phyloP scores from a whole-genome alignment of 2,797 vertebrate genomes.

The Mormyrops boulengeri region DNA sequence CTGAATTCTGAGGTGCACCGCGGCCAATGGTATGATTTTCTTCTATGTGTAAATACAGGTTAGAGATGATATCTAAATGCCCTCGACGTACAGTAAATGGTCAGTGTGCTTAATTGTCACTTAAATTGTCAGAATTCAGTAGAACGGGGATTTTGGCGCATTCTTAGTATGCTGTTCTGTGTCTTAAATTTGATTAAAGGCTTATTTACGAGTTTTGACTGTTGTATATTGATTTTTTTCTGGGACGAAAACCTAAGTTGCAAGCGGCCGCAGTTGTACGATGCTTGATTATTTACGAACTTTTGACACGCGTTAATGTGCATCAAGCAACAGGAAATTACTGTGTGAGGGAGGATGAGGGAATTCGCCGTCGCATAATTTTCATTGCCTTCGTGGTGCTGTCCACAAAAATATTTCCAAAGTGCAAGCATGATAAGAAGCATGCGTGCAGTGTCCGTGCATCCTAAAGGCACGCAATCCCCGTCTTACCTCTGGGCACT shows the following conservation, averaged over 20 bases:
- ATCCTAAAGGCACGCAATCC: not conserved
- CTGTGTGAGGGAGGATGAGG: not conserved
- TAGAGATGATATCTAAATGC: not conserved
- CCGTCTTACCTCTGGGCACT: conserved; percentile 67
- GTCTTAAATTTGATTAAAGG: not conserved
- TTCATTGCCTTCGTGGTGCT: not conserved
- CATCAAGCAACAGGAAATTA: not conserved
- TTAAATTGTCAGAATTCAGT: not conserved
- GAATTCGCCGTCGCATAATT: not conserved
- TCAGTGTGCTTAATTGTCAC: not conserved
- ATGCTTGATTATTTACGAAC: not conserved
- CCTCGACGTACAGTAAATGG: not conserved
- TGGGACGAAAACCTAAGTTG: not conserved
- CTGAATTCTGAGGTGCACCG: not conserved
- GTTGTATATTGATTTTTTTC: not conserved
- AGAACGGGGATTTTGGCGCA: not conserved
- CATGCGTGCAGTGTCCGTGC: not conserved
- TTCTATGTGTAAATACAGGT: not conserved
- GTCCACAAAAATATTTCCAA: not conserved
- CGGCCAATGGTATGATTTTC: not conserved
- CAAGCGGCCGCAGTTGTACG: not conserved
- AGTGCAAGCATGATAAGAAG: not conserved
- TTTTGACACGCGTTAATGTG: not conserved
- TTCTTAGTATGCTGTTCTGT: not conserved
- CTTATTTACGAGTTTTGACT: not conserved